Evolutionary conservation across 1,140 invertebrate genomes (phyloP), one percentile per base, ranked within the genome.

Genomic region (Probaryconus sp.): DNA sequence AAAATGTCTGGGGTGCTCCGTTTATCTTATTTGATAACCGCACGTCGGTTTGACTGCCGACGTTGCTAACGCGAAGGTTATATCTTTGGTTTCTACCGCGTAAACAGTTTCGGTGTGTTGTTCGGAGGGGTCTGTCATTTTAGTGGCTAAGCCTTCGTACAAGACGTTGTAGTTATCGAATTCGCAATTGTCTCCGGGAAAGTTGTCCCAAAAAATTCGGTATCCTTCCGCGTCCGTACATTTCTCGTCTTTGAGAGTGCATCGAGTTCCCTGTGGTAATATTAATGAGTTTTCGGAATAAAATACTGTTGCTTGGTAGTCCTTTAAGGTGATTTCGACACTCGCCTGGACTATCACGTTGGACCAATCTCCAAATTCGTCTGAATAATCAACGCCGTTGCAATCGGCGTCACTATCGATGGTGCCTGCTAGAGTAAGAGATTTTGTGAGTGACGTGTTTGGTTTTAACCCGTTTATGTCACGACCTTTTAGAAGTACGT

Each of bases 1-100:
- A 7, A 17, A 28, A 20, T 10, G 11, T 35, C 18, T 45, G 0
- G 56, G 56, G 17, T 61, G 43, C 10, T 61, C 56, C 1, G 56
- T 61, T 37, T 28, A n/a, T 5, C 10, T 9, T 7, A 58, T n/a
- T 1, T 1, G 11, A 10, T 58, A 24, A 5, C 26, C 37, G 18
- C 53, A 58, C 5, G 45, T 2, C 2, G n/a, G 10, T 14, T 13
- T 0, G 10, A 9, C 0, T 11, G 2, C 11, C 6, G 14, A n/a
- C 14, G 11, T 6, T 6, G 43, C 2, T 0, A 48, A 7, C 1
- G 40, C 45, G 7, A 61, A 61, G 0, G 43, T 48, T 5, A 40
- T 50, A 7, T 61, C 45, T 13, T 45, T 0, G 2, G 1, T 11
- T 0, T 9, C 14, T 11, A 38, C 30, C 1, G 9, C 30, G 16